phyloP scores from a whole-genome alignment of 2,888 invertebrate species.

The Hyles lineata region DNA sequence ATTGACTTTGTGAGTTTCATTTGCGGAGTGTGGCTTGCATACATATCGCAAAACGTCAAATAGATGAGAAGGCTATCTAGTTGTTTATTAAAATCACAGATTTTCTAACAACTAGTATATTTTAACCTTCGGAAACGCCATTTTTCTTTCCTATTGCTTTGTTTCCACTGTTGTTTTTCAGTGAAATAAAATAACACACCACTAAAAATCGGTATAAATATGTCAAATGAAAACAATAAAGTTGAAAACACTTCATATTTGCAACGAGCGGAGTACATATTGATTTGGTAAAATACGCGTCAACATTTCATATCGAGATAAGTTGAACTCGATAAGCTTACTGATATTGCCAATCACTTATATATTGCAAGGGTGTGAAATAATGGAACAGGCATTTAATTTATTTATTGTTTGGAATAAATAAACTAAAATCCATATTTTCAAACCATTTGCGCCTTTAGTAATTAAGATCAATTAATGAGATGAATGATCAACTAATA shows the following conservation, averaged over 20 bases:
- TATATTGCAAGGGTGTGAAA: constrained; percentile 24
- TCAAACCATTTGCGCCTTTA: no score
- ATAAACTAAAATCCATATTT: no score
- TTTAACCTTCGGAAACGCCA: no score
- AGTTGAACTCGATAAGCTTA: constrained; percentile 41
- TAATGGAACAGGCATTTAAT: not conserved
- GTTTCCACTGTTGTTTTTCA: no score
- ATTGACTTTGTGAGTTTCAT: constrained; percentile 15
- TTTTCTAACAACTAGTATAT: no score
- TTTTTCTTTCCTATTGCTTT: no score
- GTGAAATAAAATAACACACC: not conserved
- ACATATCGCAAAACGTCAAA: not conserved
- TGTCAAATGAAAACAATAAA: constrained; percentile 1
- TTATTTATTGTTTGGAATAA: no score
- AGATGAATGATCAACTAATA: no score
- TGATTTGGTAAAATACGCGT: constrained; percentile 50
- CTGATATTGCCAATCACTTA: constrained; percentile 47
- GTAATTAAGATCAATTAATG: no score
- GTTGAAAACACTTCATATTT: not conserved
- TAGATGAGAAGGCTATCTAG: no score
- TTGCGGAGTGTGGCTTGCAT: constrained; percentile 26
- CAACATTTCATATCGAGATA: constrained; percentile 47
- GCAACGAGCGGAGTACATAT: constrained; percentile 41
- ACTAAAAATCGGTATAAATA: not conserved
- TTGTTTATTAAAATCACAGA: no score